Base-by-base conservation (phyloP, 23 tunicate species). In the Clavelina lepadiformis region DNA sequence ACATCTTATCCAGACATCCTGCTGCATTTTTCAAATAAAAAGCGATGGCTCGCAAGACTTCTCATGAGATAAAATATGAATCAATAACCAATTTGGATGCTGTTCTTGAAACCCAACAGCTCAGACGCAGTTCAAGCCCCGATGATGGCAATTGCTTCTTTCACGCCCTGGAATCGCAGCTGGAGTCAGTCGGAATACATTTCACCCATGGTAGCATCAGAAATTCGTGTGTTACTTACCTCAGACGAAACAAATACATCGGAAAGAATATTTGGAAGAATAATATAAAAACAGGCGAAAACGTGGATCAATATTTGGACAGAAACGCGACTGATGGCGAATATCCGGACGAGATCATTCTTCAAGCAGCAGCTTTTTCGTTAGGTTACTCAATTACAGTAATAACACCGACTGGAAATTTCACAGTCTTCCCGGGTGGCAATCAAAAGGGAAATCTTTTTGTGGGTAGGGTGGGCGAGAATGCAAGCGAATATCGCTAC, bases 101-200 rank as follows among this genome's bases (percentile, higher is more conserved):
- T 8, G 47, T 46, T 28, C 56, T 66, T 23, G 72, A 46, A 66
- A 28, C 26, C 7, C 15, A 6, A 3, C 15, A 46, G 11, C 22
- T 66, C 24, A 44, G 57, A 5, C 33, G 72, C 7, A 15, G 7
- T 46, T 66, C 72, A 2, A 57, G 46, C 15, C 56, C 56, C 15
- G 47, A 25, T 4, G 85, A 79, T 49, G 85, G 85, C 27, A 79
- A 79, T 63, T 57, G 70, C 51, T 68, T 79, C 45, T 79, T 68
- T 60, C 75, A 69, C 61, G 85, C 85, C 25, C 53, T 79, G 31
- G 61, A 55, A 22, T 38, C 60, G 31, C 85, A 79, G 58, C 63
- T 79, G 23, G n/a, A 26, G 7, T 59, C 47, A 18, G 52, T n/a
- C 15, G 52, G 62, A 4, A 29, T 34, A 3, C 2, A 18, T 15